Evolutionary conservation across 2,888 invertebrate genomes (phyloP).

Genomic region (Mesochorus sp.): DNA sequence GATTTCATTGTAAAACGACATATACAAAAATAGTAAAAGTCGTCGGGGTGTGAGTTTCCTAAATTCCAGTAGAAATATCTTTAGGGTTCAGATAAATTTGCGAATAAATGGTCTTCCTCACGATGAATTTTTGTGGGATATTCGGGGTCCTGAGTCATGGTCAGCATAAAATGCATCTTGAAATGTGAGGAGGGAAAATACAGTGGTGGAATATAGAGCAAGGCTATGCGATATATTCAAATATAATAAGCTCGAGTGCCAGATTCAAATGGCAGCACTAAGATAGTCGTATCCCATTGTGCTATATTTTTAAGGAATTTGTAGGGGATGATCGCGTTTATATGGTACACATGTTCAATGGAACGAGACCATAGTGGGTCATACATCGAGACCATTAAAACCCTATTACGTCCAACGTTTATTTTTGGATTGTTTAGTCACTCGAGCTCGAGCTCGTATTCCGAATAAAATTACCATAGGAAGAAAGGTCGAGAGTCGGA

Average conservation of each 20-base stretch:
- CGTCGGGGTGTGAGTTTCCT: too few species aligned
- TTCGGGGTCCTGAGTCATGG: neutral
- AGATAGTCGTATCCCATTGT: slow-evolving; percentile 7
- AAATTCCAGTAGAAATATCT: too few species aligned
- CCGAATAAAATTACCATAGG: neutral
- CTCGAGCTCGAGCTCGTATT: neutral
- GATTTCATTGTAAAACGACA: too few species aligned
- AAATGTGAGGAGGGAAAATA: neutral
- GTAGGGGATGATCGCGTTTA: too few species aligned
- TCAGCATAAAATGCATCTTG: neutral
- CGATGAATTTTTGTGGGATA: neutral
- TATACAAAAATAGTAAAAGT: too few species aligned
- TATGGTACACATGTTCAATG: too few species aligned
- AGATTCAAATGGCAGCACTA: slow-evolving; percentile 16
- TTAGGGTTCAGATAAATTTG: too few species aligned
- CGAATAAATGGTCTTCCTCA: neutral
- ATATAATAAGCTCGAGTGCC: slow-evolving; percentile 50
- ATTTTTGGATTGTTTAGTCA: neutral
- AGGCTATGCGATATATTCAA: too few species aligned
- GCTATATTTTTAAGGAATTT: slow-evolving; percentile 9
- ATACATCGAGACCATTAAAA: too few species aligned
- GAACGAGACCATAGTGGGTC: too few species aligned
- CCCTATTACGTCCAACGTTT: neutral
- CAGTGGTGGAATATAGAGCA: slow-evolving; percentile 30
- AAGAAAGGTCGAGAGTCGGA: too few species aligned